A percentile compares a stretch with the other conserved stretches of the same genome.
These are phyloP conservation scores for Indicator indicator DNA, from an alignment of 2,113 vertebrate genomes.

Conservation along the genomic window DNA sequence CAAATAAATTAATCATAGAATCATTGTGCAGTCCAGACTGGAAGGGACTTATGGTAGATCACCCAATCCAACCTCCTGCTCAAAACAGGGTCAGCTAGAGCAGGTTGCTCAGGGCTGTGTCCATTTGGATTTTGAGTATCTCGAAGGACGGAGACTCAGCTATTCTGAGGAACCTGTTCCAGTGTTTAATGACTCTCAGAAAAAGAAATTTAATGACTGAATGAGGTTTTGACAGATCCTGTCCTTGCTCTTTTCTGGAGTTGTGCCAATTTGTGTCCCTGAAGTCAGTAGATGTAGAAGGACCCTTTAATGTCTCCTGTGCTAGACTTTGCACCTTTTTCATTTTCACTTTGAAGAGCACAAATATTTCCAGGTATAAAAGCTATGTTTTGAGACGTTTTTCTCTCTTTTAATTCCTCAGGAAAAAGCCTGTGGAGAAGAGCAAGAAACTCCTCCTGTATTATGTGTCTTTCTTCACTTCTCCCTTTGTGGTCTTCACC, in stretches of 20 bases:
- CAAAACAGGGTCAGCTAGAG: not conserved
- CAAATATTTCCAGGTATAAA: not conserved
- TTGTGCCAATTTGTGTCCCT: not conserved
- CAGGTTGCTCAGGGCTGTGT: not conserved
- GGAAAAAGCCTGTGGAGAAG: constrained; percentile 79
- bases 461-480: constrained; percentile 83
- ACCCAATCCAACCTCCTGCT: not conserved
- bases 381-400: not conserved
- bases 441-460: constrained; percentile 72
- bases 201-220: not conserved
- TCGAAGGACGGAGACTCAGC: not conserved
- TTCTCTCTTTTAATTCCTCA: constrained; percentile 23
- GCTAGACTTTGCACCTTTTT: not conserved
- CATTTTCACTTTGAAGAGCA: not conserved
- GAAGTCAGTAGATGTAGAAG: not conserved
- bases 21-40: not conserved
- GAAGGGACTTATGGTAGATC: not conserved
- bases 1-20: not conserved
- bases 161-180: not conserved
- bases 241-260: not conserved
- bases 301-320: not conserved
- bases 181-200: not conserved
- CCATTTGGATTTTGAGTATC: not conserved
- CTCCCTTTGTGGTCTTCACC: constrained; percentile 94
- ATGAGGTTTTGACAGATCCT: not conserved